Base-by-base conservation (phyloP, 1,140 invertebrate species). In the Drosophila ananassae region DNA sequence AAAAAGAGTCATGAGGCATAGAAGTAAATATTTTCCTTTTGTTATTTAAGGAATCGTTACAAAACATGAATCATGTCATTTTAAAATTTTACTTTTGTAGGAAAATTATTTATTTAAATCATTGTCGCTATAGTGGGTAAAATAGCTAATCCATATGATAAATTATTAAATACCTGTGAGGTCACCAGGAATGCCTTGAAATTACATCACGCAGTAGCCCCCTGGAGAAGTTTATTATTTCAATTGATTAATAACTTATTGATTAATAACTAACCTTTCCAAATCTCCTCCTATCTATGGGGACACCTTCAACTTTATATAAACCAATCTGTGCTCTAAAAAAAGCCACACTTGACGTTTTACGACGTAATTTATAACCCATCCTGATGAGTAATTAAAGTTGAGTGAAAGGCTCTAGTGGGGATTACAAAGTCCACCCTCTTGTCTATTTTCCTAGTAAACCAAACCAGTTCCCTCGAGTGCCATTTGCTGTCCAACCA, bases 351-450 rank as follows among this genome's bases (percentile, higher is more conserved):
- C 44, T 39, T 39, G 4, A 39, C 51, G 32, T 21, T 68, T 54
- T 69, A 57, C 63, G 44, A 57, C 66, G 66, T 56, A 56, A 50
- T 69, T 69, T 55, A 47, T 54, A 44, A 67, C 44, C 47, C 13
- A 12, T 67, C 6, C 13, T 48, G 7, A 30, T 69, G 50, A 47
- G 30, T 68, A 69, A 69, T 48, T 57, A 32, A 12, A 68, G 30
- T 52, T 21, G 10, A 13, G 50, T 41, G 12, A 50, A 30, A 25
- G 13, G 3, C 51, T 28, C 25, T 5, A 28, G 21, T 37, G 47
- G 30, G 62, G 17, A 69, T 46, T 56, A 34, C 41, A 48, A 48
- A 48, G 64, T 37, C 32, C 44, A 24, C 22, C 9, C 30, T 48
- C 37, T 22, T 68, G 48, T 13, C 5, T 41, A 8, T 66, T 66